phyloP scores from a whole-genome alignment of 1,140 invertebrate genomes.

The Drosophila neocordata region DNA sequence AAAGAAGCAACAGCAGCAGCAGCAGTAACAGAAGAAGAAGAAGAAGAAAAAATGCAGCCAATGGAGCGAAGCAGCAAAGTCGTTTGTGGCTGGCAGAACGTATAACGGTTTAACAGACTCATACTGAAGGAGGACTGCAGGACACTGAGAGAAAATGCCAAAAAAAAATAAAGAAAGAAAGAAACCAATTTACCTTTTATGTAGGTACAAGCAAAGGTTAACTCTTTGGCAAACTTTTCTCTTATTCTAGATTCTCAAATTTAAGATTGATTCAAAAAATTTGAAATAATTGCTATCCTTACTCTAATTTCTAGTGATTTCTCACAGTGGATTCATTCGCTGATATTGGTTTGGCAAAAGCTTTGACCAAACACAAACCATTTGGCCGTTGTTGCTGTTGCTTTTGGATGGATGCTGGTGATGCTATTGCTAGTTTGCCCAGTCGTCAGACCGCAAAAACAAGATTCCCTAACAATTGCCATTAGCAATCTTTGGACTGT shows the following conservation, averaged over 20 bases:
- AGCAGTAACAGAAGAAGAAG: not conserved
- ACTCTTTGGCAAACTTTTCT: too few species aligned
- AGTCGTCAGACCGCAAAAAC: slow-evolving; percentile 43
- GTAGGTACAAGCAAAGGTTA: too few species aligned
- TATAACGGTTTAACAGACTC: slow-evolving; percentile 29
- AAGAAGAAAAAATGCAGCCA: slow-evolving; percentile 17
- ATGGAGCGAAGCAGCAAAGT: slow-evolving; percentile 48
- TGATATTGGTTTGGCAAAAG: not conserved
- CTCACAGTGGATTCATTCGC: not conserved
- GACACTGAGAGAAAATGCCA: not conserved
- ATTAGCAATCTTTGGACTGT: slow-evolving; percentile 66
- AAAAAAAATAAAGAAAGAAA: not conserved
- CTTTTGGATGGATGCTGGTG: not conserved
- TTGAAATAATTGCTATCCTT: too few species aligned
- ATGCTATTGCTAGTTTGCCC: slow-evolving; percentile 30
- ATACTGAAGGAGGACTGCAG: not conserved
- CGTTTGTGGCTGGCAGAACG: slow-evolving; percentile 33
- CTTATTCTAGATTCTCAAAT: too few species aligned
- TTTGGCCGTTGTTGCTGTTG: not conserved
- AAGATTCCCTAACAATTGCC: slow-evolving; percentile 68
- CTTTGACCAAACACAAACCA: slow-evolving; percentile 3
- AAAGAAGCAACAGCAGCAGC: slow-evolving; percentile 1
- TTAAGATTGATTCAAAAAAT: too few species aligned
- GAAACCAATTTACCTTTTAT: too few species aligned
- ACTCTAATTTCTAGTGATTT: not conserved